A percentile compares a stretch with the other conserved stretches of the same genome.
Conservation (phyloP, 1,140 invertebrate species). For the Aphelinus atriplicis region DNA sequence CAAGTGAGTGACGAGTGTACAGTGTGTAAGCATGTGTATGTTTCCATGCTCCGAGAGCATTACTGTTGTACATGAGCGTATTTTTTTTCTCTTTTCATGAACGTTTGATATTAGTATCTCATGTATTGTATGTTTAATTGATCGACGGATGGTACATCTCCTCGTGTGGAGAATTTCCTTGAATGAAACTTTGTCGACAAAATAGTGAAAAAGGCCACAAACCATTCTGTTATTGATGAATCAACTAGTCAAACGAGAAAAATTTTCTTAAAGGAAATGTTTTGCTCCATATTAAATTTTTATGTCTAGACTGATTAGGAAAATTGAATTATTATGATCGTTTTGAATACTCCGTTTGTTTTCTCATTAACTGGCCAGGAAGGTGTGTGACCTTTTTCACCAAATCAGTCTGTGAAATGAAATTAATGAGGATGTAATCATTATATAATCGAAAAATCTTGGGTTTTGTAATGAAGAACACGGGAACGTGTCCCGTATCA, state of each 20-base stretch:
- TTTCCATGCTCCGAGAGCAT: conserved; percentile 22
- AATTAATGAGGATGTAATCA: no score
- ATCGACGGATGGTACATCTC: no score
- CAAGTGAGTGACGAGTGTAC: conserved; percentile 1
- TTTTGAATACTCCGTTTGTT: conserved; percentile 7
- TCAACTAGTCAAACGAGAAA: conserved; percentile 22
- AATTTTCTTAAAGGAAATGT: not conserved
- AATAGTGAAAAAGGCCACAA: conserved; percentile 27
- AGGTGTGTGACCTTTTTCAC: conserved; percentile 33
- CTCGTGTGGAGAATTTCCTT: no score
- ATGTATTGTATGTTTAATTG: no score
- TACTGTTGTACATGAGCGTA: conserved; percentile 11
- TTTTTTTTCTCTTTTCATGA: not conserved
- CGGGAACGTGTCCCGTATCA: no score
- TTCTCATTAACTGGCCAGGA: conserved; percentile 1
- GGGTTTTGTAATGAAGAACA: no score
- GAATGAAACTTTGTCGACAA: not conserved
- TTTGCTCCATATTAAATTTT: not conserved
- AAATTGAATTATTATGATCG: conserved; percentile 1
- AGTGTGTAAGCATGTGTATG: conserved; percentile 4
- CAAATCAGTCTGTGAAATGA: not conserved
- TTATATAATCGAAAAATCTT: no score
- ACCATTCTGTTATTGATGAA: not conserved
- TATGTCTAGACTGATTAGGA: conserved; percentile 25
- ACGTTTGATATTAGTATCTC: no score